These are phyloP conservation scores for Ischnus inquisitorius DNA, from an alignment of 2,888 invertebrate genomes.

Conservation along the genomic window DNA sequence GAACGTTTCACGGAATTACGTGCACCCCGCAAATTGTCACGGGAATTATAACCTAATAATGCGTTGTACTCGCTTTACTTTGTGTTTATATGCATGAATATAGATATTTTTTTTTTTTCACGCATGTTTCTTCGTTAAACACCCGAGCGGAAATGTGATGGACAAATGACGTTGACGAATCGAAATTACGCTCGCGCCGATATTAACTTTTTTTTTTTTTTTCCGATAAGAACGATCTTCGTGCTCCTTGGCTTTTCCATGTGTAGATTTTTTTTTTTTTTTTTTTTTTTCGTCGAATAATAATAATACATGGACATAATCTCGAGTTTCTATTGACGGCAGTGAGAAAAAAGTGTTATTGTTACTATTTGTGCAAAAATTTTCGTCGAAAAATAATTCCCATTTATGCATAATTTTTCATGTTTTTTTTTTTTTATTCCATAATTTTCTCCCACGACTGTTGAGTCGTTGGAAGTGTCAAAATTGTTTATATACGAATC, in stretches of 20 bases:
- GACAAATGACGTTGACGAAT: no score
- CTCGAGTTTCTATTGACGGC: no score
- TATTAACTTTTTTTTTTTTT: no score
- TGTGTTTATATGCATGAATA: conserved; percentile 77
- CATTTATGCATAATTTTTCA: background rate
- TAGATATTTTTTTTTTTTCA: conserved; percentile 75
- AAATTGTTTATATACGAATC: background rate
- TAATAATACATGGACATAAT: no score
- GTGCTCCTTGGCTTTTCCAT: no score
- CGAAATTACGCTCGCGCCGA: no score
- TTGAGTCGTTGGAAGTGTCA: background rate
- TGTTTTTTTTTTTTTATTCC: background rate
- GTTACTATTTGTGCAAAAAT: no score
- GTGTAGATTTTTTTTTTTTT: no score
- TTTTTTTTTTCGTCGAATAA: no score
- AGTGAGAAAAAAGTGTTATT: no score
- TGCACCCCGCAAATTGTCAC: conserved; percentile 69
- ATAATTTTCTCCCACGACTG: background rate
- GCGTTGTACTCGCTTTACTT: conserved; percentile 73
- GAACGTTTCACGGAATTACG: background rate
- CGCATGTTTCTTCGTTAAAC: conserved; percentile 72
- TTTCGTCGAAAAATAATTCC: background rate
- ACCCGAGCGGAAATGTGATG: no score
- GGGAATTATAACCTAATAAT: conserved; percentile 80
- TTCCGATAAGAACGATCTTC: no score